Percentiles rank a stretch among this genome's conserved stretches.
These are phyloP conservation scores for Drosophila serrata DNA, from an alignment of 1,140 invertebrate genomes.

Conservation along the genomic window DNA sequence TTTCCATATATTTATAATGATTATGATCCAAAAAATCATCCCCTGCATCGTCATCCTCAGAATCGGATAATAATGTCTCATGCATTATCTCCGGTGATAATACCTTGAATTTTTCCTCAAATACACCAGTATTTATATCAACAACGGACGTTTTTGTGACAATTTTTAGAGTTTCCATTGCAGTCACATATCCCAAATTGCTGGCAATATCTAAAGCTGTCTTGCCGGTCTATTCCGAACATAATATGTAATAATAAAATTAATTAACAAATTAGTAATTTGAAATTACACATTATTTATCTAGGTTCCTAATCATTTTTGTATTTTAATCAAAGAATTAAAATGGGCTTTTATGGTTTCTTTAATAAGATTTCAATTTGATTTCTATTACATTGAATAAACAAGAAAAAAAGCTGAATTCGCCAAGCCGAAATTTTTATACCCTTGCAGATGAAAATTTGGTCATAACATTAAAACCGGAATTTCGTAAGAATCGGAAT, in stretches of 20 bases:
- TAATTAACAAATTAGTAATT: neutral
- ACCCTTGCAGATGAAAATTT: too few relatives aligned
- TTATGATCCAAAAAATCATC: slow-evolving; percentile 85
- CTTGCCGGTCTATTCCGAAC: slow-evolving; percentile 93
- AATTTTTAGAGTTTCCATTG: slow-evolving; percentile 98
- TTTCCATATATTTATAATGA: slow-evolving; percentile 84
- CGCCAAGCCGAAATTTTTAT: too few relatives aligned
- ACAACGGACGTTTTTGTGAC: slow-evolving; percentile 96
- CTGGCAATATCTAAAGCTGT: slow-evolving; percentile 98
- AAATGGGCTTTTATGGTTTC: too few relatives aligned
- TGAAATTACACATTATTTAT: neutral
- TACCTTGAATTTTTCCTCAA: slow-evolving; percentile 96
- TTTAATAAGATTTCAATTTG: too few relatives aligned
- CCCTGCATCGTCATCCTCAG: slow-evolving; percentile 99
- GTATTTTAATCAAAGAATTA: too few relatives aligned
- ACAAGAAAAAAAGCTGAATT: too few relatives aligned
- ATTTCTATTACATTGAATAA: too few relatives aligned
- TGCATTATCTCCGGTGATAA: slow-evolving; percentile 99
- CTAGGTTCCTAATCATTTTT: too few relatives aligned
- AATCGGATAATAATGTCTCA: slow-evolving; percentile 99
- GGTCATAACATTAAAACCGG: too few relatives aligned
- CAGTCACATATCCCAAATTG: slow-evolving; percentile 98
- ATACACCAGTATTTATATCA: slow-evolving; percentile 88
- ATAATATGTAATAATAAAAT: neutral
- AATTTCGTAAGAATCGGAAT: too few relatives aligned